Evolutionary conservation across 2,797 vertebrate genomes (phyloP), one percentile per base, ranked within the genome.

Genomic region (Sebastes alutus): DNA sequence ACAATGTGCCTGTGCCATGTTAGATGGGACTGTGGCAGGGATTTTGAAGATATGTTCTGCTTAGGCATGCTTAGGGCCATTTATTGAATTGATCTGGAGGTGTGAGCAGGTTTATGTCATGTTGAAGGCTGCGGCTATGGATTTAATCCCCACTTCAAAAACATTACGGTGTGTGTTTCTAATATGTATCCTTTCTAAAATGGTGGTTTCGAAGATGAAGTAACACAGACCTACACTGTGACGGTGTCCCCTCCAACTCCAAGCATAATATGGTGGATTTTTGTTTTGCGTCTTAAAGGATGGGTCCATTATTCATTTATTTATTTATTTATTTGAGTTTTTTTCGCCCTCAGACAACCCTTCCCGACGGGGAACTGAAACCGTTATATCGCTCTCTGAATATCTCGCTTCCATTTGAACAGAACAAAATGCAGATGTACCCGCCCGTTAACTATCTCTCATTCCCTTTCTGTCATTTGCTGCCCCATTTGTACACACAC

Each of bases 1-100:
- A 78, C 81, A 78, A 67, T 89, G 80, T 80, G 75, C 72, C 81
- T 81, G 78, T 79, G 81, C 59, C 64, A 77, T 77, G 80, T 82
- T 80, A 54, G 64, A 74, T 72, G 67, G 72, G 70, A 72, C 72
- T 38, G 4, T 61, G 29, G 49, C 23, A 42, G 61, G 80, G 70
- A 75, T 77, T 82, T 78, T 58, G 62, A 66, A 75, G 71, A 80
- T 75, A 33, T 5, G 9, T 74, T 49, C 33, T 84, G 63, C 73
- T 83, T 46, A 62, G 76, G 71, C 67, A 18, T 46, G 77, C 68
- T 78, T 30, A 27, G 61, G 65, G 65, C 56, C 62, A 58, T 75
- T 64, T 64, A 70, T 72, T 85, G 55, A 76, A 79, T 71, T 64
- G 49, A 30, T 70, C 63, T 35, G 46, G 30, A 56, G 20, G 73